These are phyloP conservation scores for Trematocara marginatum DNA, from an alignment of 2,113 vertebrate species.

Conservation along the genomic window DNA sequence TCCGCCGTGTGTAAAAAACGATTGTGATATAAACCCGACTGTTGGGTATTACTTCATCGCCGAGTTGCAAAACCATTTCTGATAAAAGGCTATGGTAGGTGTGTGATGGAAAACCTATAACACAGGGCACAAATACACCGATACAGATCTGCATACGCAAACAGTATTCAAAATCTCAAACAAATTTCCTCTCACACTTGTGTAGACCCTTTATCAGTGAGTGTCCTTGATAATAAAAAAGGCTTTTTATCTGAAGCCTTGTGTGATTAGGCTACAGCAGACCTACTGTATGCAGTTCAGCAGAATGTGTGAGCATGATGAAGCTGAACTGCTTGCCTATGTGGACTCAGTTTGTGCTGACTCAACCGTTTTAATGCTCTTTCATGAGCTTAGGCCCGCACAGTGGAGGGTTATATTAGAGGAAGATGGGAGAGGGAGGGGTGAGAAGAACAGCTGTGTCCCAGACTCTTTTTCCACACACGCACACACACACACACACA, in stretches of 20 bases:
- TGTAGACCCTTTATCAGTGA: neutral
- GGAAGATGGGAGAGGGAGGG: neutral
- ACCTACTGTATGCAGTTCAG: slow-evolving; percentile 4
- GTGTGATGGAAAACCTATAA: neutral
- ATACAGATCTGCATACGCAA: neutral
- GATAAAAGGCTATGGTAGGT: neutral
- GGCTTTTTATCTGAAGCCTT: slow-evolving; percentile 13
- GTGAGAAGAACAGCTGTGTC: slow-evolving; percentile 3
- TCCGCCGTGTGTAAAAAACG: neutral
- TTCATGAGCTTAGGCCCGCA: slow-evolving; percentile 36
- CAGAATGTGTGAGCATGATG: slow-evolving; percentile 13
- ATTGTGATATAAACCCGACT: slow-evolving; percentile 8
- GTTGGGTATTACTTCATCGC: slow-evolving; percentile 20
- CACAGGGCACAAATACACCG: neutral
- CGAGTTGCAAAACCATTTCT: slow-evolving; percentile 18
- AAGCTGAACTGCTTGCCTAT: slow-evolving; percentile 32
- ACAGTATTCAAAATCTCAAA: neutral
- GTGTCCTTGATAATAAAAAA: slow-evolving; percentile 34
- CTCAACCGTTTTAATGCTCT: slow-evolving; percentile 12
- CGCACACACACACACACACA: neutral
- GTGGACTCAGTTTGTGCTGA: slow-evolving; percentile 31
- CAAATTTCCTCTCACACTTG: neutral
- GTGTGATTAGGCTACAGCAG: neutral
- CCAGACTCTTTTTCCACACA: neutral
- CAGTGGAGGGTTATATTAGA: slow-evolving; percentile 30